A percentile compares a stretch with the other conserved stretches of the same genome.
Evolutionary conservation across 1,140 invertebrate species (phyloP).

Genomic region (Bombus turneri): DNA sequence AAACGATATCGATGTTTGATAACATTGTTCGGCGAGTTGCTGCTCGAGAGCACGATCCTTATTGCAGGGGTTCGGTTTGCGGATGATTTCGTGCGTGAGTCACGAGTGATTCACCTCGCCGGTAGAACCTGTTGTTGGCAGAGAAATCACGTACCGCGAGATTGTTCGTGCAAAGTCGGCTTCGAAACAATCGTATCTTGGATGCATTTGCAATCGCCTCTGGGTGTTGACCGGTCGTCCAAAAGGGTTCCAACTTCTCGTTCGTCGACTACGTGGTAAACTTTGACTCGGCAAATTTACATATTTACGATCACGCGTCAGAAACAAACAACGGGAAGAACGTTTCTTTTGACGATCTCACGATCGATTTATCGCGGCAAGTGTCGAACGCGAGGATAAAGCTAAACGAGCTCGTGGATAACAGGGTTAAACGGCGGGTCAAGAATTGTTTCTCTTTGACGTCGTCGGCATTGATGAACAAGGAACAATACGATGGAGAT

Average conservation of each 20-base stretch:
- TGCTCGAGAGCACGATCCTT: conserved; percentile 3
- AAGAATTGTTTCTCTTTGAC: conserved; percentile 25
- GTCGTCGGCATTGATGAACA: background rate
- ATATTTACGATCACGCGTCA: background rate
- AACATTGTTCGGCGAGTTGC: conserved; percentile 33
- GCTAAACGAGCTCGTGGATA: background rate
- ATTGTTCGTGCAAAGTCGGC: conserved; percentile 44
- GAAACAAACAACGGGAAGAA: background rate
- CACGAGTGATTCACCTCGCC: conserved; percentile 58
- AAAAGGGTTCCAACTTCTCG: background rate
- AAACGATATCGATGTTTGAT: conserved; percentile 8
- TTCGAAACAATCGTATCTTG: conserved; percentile 17
- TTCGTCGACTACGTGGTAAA: background rate
- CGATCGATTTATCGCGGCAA: background rate
- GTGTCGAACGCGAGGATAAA: background rate
- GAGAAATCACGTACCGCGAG: conserved; percentile 56
- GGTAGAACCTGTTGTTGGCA: conserved; percentile 54
- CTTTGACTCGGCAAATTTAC: background rate
- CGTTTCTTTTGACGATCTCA: background rate
- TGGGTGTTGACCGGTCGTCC: background rate
- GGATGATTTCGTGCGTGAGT: conserved; percentile 61
- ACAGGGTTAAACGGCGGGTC: background rate
- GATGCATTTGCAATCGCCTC: background rate
- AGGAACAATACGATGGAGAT: conserved; percentile 50
- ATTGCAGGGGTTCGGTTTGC: background rate